phyloP scores from a whole-genome alignment of 1,140 invertebrate genomes.

The Medauroidea extradentata region DNA sequence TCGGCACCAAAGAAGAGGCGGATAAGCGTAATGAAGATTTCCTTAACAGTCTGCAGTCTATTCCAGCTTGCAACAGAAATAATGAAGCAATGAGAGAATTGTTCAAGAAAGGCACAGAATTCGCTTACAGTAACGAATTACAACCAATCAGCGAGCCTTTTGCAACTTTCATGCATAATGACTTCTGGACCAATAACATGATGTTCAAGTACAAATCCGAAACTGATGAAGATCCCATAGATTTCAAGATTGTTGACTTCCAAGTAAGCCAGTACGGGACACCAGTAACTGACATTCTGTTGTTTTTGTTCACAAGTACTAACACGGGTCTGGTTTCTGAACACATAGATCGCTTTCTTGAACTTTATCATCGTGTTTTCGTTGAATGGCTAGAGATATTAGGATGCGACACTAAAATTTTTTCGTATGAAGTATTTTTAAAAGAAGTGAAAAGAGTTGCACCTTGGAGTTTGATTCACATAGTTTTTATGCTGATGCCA shows the following conservation, averaged over 20 bases:
- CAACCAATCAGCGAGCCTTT: slow-evolving; percentile 7
- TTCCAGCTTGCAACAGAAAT: background rate
- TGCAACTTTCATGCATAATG: slow-evolving; percentile 12
- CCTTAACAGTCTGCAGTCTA: background rate
- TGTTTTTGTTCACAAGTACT: slow-evolving; percentile 8
- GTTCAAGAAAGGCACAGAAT: background rate
- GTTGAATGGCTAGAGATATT: background rate
- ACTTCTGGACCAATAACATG: too few species aligned
- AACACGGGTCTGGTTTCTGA: background rate
- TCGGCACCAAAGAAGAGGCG: background rate
- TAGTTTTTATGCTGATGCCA: background rate
- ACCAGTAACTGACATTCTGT: slow-evolving; percentile 5
- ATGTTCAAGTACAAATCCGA: slow-evolving; percentile 5
- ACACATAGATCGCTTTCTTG: background rate
- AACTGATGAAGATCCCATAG: background rate
- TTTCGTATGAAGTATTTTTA: background rate
- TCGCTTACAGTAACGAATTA: background rate
- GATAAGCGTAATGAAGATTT: background rate
- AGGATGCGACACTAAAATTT: background rate
- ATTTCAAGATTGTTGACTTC: slow-evolving; percentile 12
- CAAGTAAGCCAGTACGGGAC: slow-evolving; percentile 1
- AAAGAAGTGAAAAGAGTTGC: slow-evolving; percentile 1
- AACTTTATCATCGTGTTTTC: background rate
- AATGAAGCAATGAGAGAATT: background rate
- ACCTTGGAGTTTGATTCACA: background rate